These are phyloP conservation scores for Beroe ovata DNA, from an alignment of 37 sponge, comb jelly and placozoan species.

Conservation along the genomic window DNA sequence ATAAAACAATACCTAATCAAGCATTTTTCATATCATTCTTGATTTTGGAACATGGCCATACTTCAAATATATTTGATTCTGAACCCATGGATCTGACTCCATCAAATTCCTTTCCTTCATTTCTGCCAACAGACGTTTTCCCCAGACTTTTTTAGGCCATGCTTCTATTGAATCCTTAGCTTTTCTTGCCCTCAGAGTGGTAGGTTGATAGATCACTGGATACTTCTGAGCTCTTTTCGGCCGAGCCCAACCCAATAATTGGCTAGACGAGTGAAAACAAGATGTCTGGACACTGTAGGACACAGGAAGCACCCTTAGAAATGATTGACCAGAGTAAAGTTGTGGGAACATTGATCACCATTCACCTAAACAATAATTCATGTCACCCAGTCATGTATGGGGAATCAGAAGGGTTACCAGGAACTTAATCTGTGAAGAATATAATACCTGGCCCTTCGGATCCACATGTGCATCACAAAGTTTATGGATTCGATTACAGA, in stretches of 20 bases:
- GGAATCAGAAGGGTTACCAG: too few species aligned
- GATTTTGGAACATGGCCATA: constrained; percentile 39
- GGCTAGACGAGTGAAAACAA: background rate
- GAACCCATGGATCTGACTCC: constrained; percentile 62
- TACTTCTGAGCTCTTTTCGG: background rate
- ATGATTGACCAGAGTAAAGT: too few species aligned
- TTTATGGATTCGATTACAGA: too few species aligned
- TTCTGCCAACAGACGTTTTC: constrained; percentile 17
- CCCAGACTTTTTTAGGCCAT: constrained; percentile 17
- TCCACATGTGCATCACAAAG: too few species aligned
- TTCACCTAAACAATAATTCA: too few species aligned
- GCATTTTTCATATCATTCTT: constrained; percentile 16
- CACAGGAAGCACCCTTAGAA: too few species aligned
- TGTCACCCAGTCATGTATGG: too few species aligned
- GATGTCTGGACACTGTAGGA: too few species aligned
- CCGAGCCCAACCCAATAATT: background rate
- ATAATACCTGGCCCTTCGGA: too few species aligned
- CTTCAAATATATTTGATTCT: constrained; percentile 35
- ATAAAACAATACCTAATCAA: too few species aligned
- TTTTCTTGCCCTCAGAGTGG: constrained; percentile 1
- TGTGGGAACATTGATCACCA: too few species aligned
- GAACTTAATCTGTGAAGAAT: too few species aligned
- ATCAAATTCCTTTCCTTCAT: constrained; percentile 57
- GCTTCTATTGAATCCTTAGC: background rate
- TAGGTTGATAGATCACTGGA: background rate